A percentile compares a stretch with the other conserved stretches of the same genome.
phyloP scores from a whole-genome alignment of 2,888 invertebrate species.

The Ashinkailepas kermadecensis region DNA sequence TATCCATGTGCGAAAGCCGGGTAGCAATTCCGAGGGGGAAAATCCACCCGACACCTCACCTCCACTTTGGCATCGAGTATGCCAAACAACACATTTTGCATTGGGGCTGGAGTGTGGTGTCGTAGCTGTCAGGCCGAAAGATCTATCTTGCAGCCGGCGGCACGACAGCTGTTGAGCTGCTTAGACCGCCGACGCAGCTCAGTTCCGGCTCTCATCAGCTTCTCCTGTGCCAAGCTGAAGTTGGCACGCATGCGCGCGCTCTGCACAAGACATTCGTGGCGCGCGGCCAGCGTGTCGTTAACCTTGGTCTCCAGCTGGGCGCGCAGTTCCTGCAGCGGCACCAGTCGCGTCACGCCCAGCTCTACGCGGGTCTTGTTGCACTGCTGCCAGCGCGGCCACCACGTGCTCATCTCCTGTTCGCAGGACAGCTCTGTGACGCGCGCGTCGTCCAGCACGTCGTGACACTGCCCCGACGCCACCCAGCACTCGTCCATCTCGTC shows the following conservation, averaged over 20 bases:
- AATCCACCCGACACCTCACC: background rate
- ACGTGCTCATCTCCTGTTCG: background rate
- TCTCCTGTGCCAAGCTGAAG: background rate
- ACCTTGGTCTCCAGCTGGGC: background rate
- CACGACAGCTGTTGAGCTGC: background rate
- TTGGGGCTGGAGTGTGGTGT: no score
- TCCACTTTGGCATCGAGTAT: background rate
- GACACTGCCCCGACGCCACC: background rate
- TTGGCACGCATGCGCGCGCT: background rate
- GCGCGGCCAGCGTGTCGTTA: background rate
- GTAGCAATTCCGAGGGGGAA: background rate
- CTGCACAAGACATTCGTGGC: background rate
- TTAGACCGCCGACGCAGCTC: background rate
- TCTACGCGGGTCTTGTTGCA: background rate
- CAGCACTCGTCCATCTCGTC: no score
- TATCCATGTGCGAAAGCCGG: background rate
- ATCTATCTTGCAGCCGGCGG: no score
- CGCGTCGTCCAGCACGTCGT: background rate
- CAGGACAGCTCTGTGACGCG: background rate
- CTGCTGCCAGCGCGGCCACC: background rate
- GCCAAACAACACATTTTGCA: no score
- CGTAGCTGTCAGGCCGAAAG: no score
- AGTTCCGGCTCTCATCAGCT: background rate
- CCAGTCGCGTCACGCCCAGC: background rate
- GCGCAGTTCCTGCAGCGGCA: background rate